Evolutionary conservation across 2,113 vertebrate species (phyloP).

Genomic region (Ciconia boyciana): DNA sequence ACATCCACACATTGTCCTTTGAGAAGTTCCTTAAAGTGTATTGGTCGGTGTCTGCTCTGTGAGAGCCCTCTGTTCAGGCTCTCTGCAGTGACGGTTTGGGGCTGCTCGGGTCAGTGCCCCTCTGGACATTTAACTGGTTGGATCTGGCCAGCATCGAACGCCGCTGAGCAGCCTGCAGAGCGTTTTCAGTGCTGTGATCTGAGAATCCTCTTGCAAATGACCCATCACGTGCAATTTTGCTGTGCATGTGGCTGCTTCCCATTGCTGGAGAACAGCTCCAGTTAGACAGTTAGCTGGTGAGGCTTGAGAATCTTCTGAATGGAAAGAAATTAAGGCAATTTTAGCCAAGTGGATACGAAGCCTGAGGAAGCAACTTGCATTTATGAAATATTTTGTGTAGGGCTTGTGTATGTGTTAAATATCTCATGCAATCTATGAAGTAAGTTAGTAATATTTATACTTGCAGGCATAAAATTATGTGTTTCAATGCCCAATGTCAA

Average conservation of each 20-base stretch:
- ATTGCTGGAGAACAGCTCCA: not conserved
- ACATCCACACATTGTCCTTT: not conserved
- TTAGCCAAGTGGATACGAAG: not conserved
- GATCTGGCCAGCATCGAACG: not conserved
- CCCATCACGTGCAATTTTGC: accelerated
- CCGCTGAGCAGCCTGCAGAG: not conserved
- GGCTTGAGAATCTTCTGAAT: not conserved
- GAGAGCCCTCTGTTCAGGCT: not conserved
- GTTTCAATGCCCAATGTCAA: not conserved
- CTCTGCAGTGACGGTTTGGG: accelerated
- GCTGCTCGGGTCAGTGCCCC: not conserved
- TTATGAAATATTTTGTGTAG: not conserved
- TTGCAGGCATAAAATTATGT: not conserved
- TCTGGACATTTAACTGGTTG: not conserved
- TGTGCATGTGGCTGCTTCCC: not conserved
- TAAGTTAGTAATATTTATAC: not conserved
- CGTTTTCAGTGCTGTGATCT: not conserved
- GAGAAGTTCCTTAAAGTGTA: not conserved
- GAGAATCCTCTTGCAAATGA: not conserved
- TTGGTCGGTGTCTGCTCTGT: not conserved
- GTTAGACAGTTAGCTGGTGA: not conserved
- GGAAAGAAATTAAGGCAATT: not conserved
- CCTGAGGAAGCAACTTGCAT: not conserved
- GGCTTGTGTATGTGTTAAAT: not conserved
- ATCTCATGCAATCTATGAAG: not conserved